phyloP scores from a whole-genome alignment of 2,113 vertebrate species.

The Cyprinodon tularosa region DNA sequence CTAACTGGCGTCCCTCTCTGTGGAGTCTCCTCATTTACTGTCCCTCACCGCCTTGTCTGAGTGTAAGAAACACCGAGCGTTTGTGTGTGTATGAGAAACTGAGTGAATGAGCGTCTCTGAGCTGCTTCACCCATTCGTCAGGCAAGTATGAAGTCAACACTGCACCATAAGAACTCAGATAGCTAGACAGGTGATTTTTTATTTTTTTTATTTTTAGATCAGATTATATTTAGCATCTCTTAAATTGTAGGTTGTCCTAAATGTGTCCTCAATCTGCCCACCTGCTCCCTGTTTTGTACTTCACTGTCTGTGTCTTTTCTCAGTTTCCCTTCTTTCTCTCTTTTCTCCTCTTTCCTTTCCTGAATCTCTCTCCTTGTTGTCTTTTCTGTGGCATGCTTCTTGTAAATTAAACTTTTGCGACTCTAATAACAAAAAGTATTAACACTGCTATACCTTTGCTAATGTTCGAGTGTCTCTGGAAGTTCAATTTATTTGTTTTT shows the following conservation, averaged over 20 bases:
- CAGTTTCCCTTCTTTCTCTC: not conserved
- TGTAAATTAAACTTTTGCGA: conserved; percentile 44
- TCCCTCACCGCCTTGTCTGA: conserved; percentile 56
- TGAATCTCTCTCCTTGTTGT: conserved; percentile 49
- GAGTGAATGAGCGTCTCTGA: conserved; percentile 42
- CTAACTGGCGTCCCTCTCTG: conserved; percentile 80
- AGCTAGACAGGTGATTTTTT: conserved; percentile 18
- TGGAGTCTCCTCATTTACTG: conserved; percentile 75
- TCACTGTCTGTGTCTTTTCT: conserved; percentile 67
- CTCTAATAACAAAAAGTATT: conserved; percentile 32
- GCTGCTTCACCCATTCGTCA: conserved; percentile 74
- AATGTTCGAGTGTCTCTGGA: conserved; percentile 30
- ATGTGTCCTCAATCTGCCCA: conserved; percentile 52
- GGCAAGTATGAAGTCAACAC: conserved; percentile 69
- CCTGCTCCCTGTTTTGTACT: conserved; percentile 69
- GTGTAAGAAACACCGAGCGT: conserved; percentile 22
- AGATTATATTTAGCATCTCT: conserved; percentile 30
- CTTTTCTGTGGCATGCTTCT: conserved; percentile 71
- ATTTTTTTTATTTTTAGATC: conserved; percentile 6
- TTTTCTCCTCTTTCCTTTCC: conserved; percentile 21
- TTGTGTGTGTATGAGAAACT: conserved; percentile 19
- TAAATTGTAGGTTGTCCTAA: conserved; percentile 10
- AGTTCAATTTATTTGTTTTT: not conserved
- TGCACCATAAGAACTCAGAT: conserved; percentile 39
- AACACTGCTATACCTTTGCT: conserved; percentile 39